Conservation (phyloP, 2,797 vertebrate species). For the Tangara arthus region DNA sequence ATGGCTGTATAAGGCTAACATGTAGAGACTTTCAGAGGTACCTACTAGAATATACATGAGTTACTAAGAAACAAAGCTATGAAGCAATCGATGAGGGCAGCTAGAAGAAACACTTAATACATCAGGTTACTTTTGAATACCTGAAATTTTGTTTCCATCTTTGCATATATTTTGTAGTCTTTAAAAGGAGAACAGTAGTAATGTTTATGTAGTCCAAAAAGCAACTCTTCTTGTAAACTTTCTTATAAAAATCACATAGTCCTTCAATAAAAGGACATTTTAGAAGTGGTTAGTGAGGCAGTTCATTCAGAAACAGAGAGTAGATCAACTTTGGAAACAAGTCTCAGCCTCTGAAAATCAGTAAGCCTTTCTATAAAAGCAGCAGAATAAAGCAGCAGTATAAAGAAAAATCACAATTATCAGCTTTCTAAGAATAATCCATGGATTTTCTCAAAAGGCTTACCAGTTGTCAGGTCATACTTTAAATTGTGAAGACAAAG, state of each 20-base stretch:
- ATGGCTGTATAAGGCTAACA: neutral
- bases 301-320: neutral
- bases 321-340: neutral
- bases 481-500: neutral
- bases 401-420: neutral
- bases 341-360: neutral
- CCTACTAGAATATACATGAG: neutral
- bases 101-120: neutral
- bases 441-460: neutral
- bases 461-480: neutral
- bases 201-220: neutral
- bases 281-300: neutral
- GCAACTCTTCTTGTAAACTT: neutral
- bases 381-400: neutral
- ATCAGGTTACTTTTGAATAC: neutral
- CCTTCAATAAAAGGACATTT: neutral
- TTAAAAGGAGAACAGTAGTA: neutral
- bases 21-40: neutral
- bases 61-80: neutral
- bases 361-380: neutral
- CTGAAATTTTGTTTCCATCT: neutral
- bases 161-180: neutral
- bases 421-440: neutral
- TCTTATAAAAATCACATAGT: neutral
- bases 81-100: neutral